Conservation (phyloP, 2,888 invertebrate genomes). For the Eupithecia tripunctaria region DNA sequence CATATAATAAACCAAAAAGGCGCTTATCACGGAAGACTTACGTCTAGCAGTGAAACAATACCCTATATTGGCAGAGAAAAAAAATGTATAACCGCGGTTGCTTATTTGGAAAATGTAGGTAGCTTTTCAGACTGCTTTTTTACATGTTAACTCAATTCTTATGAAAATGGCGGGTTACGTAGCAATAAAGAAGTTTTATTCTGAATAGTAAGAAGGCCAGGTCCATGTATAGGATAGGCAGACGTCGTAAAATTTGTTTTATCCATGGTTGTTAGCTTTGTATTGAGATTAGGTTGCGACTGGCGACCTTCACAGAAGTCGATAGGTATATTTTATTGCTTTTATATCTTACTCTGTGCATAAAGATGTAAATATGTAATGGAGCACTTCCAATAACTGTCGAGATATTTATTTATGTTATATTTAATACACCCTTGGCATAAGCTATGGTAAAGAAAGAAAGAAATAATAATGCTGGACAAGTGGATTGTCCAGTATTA, state of each 20-base stretch:
- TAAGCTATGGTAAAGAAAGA: neutral
- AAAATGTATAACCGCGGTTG: neutral
- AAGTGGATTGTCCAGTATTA: no score
- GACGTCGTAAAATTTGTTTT: constrained; percentile 59
- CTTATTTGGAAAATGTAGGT: neutral
- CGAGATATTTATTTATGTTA: neutral
- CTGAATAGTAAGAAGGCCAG: constrained; percentile 57
- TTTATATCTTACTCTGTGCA: neutral
- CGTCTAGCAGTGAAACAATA: no score
- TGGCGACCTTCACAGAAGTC: constrained; percentile 42
- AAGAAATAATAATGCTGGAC: no score
- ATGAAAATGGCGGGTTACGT: constrained; percentile 44
- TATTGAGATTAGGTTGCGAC: constrained; percentile 47
- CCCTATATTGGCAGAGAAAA: no score
- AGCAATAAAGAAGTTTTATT: constrained; percentile 58
- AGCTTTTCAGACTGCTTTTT: constrained; percentile 3
- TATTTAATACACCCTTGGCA: neutral
- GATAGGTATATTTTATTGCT: constrained; percentile 42
- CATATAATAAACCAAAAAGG: no score
- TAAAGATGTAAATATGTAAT: neutral
- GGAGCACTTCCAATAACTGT: neutral
- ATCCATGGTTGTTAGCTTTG: constrained; percentile 45
- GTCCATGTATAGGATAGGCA: constrained; percentile 49
- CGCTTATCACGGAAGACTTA: no score
- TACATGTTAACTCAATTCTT: constrained; percentile 45